Evolutionary conservation across 2,797 vertebrate genomes (phyloP), one percentile per base, ranked within the genome.

Genomic region (Sternotherus odoratus): DNA sequence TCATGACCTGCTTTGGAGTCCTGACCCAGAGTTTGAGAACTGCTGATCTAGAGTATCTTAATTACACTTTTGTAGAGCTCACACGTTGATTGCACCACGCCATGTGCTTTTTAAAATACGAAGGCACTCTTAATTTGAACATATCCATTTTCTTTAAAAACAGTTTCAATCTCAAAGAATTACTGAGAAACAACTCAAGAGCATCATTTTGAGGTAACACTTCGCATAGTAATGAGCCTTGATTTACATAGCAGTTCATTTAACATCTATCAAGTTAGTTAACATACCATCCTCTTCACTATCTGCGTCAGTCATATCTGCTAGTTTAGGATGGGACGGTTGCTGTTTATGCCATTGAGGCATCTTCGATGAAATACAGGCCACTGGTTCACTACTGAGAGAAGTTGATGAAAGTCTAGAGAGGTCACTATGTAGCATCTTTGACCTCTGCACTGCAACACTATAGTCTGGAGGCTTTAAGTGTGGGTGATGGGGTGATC

Each of bases 381-480:
- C 92, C 96, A 92, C 85, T 12, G 97, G 86, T 85, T 94, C 97
- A 56, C 97, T 96, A 95, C 93, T 95, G 94, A 98, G 96, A 91
- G 98, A 79, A 83, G 98, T 95, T 91, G 97, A 75, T 60, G 97
- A 95, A 86, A 97, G 97, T 97, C 97, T 98, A 97, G 97, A 96
- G 94, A 98, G 97, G 97, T 97, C 97, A 86, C 96, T 97, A 66
- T 98, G 98, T 98, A 99, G 97, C 98, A 99, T 98, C 97, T 99
- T 99, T 98, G 99, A 99, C 98, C 99, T 99, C 98, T 99, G 99
- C 98, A 99, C 98, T 85, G 99, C 99, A 98, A 99, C 99, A 92
- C 98, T 99, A 98, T 99, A 99, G 94, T 99, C 99, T 11, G 99
- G 99, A 93, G 99, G 99, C 96, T 98, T 99, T 96, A 99, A 98